Evolutionary conservation across 2,888 invertebrate species (phyloP).

Genomic region (Tetragonisca angustula): DNA sequence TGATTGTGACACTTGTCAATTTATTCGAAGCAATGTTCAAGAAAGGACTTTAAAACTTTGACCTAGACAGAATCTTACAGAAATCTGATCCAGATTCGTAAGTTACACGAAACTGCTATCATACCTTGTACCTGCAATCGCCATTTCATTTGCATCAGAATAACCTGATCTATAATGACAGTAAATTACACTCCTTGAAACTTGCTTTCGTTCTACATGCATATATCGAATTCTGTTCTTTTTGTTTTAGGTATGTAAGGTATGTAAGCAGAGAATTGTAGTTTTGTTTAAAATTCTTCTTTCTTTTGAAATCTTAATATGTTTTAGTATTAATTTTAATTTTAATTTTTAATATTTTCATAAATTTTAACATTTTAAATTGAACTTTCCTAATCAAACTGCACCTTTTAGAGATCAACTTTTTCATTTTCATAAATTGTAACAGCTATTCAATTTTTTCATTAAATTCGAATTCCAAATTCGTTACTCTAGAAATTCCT

Average conservation of each 20-base stretch:
- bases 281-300: too few species aligned
- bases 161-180: not conserved
- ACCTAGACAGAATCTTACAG: not conserved
- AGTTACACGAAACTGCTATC: not conserved
- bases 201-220: not conserved
- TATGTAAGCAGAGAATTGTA: too few species aligned
- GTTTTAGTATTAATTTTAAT: too few species aligned
- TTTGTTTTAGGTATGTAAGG: too few species aligned
- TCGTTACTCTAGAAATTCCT: too few species aligned
- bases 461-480: not conserved
- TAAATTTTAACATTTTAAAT: too few species aligned
- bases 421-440: not conserved
- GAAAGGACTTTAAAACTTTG: not conserved
- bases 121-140: not conserved
- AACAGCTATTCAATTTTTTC: not conserved
- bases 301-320: too few species aligned
- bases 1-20: not conserved
- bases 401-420: too few species aligned
- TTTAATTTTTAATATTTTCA: too few species aligned
- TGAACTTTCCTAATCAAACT: too few species aligned
- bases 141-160: not conserved
- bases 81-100: slow-evolving; percentile 18
- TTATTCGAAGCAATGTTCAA: not conserved
- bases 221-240: too few species aligned
- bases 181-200: not conserved